These are phyloP conservation scores for Myotis myotis DNA, from an alignment of 2,797 vertebrate genomes.

Conservation along the genomic window DNA sequence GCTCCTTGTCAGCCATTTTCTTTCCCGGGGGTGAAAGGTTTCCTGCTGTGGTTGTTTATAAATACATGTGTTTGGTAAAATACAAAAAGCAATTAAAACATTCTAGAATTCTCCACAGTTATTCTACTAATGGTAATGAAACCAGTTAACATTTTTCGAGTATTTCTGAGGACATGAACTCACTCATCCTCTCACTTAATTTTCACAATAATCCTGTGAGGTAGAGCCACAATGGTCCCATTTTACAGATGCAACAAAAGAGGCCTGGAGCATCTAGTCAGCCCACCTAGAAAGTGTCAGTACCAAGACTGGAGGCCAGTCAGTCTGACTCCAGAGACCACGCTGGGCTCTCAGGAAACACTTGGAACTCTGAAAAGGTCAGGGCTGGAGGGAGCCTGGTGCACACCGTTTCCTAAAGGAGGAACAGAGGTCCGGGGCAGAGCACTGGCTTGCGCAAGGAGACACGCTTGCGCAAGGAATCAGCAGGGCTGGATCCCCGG, in stretches of 20 bases:
- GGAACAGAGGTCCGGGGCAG: not conserved
- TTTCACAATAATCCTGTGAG: not conserved
- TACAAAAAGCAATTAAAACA: not conserved
- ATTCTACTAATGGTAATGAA: not conserved
- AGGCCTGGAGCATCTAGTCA: not conserved
- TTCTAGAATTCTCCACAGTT: not conserved
- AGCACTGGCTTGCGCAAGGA: not conserved
- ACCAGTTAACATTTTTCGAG: not conserved
- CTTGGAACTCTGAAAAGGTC: not conserved
- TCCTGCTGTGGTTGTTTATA: not conserved
- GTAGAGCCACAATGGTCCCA: not conserved
- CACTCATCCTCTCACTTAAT: not conserved
- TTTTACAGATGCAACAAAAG: not conserved
- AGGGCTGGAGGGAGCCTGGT: not conserved
- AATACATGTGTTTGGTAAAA: conserved; percentile 28
- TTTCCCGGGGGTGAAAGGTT: not conserved
- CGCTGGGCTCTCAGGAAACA: not conserved
- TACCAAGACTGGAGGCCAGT: not conserved
- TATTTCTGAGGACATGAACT: not conserved
- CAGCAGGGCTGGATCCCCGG: not conserved
- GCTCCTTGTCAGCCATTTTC: not conserved
- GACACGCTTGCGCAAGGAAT: not conserved
- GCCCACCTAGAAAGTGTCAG: not conserved
- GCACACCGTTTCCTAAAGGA: not conserved
- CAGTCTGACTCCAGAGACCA: not conserved